phyloP scores from a whole-genome alignment of 2,113 vertebrate genomes.

The Nannospalax galili region DNA sequence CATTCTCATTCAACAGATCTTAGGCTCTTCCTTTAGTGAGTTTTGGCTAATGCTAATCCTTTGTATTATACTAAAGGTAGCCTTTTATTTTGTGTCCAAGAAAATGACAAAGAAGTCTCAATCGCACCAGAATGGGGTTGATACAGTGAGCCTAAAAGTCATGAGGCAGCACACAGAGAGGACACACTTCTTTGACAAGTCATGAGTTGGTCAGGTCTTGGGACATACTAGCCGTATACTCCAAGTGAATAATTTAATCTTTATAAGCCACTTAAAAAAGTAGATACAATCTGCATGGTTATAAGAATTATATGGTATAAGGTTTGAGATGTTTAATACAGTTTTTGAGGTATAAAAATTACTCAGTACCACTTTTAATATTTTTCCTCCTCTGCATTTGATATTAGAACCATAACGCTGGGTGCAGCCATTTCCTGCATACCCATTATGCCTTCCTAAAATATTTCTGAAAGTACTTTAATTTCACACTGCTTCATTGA shows the following conservation, averaged over 20 bases:
- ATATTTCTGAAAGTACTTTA: constrained; percentile 60
- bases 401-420: not conserved
- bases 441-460: not conserved
- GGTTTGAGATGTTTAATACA: not conserved
- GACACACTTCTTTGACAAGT: not conserved
- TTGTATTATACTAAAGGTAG: not conserved
- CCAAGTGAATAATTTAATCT: not conserved
- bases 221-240: not conserved
- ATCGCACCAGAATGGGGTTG: not conserved
- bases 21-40: not conserved
- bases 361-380: not conserved
- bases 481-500: constrained; percentile 58
- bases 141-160: not conserved
- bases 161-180: not conserved
- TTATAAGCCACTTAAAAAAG: constrained; percentile 19
- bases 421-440: not conserved
- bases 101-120: not conserved
- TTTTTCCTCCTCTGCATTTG: not conserved
- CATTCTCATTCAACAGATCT: not conserved
- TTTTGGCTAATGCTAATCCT: not conserved
- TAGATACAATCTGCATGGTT: not conserved
- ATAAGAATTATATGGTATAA: constrained; percentile 7
- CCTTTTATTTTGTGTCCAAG: not conserved
- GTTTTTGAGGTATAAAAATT: not conserved
- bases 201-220: not conserved